Percentiles rank a stretch among this genome's conserved stretches.
phyloP scores from a whole-genome alignment of 2,113 vertebrate genomes.

The Oreochromis spilurus region DNA sequence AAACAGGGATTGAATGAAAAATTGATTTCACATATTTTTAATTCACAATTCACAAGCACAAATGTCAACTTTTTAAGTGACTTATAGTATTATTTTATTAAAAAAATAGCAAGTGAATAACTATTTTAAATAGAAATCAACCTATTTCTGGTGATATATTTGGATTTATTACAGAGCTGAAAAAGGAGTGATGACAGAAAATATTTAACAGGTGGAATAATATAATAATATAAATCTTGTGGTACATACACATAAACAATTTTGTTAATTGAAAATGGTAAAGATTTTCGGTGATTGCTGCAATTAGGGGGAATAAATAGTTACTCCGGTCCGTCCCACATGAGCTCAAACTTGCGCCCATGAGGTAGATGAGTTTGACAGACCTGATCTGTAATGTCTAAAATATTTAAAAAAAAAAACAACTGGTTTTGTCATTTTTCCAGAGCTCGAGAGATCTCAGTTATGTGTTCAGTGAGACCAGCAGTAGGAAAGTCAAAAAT shows the following conservation, averaged over 20 bases:
- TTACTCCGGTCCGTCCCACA: not conserved
- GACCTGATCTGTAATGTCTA: not conserved
- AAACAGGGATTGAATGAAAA: not conserved
- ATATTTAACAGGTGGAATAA: not conserved
- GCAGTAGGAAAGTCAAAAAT: not conserved
- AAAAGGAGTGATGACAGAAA: not conserved
- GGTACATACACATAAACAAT: not conserved
- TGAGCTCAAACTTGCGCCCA: not conserved
- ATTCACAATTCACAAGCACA: not conserved
- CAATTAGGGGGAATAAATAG: not conserved
- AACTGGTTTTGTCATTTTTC: not conserved
- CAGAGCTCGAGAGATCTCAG: accelerated
- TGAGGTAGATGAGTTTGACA: not conserved
- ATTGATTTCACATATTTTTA: not conserved
- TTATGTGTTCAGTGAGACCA: not conserved
- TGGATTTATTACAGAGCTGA: not conserved
- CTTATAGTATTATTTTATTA: not conserved
- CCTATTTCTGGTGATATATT: not conserved
- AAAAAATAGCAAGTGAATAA: not conserved
- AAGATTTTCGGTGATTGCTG: not conserved
- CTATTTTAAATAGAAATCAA: not conserved
- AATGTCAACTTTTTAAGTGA: not conserved
- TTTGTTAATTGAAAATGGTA: not conserved
- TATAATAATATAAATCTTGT: not conserved
- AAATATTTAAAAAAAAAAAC: not conserved